Evolutionary conservation across 2,888 invertebrate species (phyloP), one percentile per base, ranked within the genome.

Genomic region (Cybosia mesomella): DNA sequence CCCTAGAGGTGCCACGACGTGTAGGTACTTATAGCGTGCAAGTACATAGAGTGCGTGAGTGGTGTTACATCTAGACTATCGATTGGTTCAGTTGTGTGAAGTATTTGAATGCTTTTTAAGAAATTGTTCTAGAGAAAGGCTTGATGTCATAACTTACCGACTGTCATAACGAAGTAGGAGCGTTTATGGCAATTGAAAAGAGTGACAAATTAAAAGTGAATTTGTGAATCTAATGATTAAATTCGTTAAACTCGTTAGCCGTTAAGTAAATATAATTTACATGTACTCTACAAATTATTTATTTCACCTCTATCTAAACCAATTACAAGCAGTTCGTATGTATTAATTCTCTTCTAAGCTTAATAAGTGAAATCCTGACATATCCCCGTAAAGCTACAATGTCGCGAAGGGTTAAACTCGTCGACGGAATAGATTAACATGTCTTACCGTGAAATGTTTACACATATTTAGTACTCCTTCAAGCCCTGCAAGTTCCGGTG

Each of bases 361-460:
- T 86, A 85, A 85, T 86, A 78, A 83, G 84, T 80, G 77, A 80
- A 84, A 86, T 79, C 83, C 84, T 65, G 67, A 73, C 68, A 78
- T 77, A 84, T 83, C 78, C 79, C 64, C 60, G 77, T 80, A 80
- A 74, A 76, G 79, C 81, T 66, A 75, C 76, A 77, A 75, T 72
- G 74, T 73, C 75, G 73, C 77, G 80, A 78, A 71, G 74, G 75
- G 76, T 79, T 80, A 79, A 79, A 81, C 74, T 11, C 72, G 71
- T 78, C 67, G 67, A 68, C 71, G 75, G 72, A 78, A 75, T 74
- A 76, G 72, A 84, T 85, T 85, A 83, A 77, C 83, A 82, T 81
- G 76, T 39, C 59, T 39, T 59, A 81, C 70, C 74, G 79, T 68
- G 66, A 57, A 74, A 69, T 74, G 73, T 76, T 76, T 68, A 58